Conservation (phyloP, 1,140 invertebrate species). For the Apis mellifera region Amel_HAv3.1 CM009943.2:5414001-5414500, state of each 20-base stretch:
- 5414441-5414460: slow-evolving; percentile 62
- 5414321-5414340: too few relatives aligned
- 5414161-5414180: slow-evolving; percentile 38
- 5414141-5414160: slow-evolving; percentile 37
- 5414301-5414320: not conserved
- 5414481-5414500: slow-evolving; percentile 52
- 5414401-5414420: slow-evolving; percentile 31
- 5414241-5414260: slow-evolving; percentile 71
- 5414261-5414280: slow-evolving; percentile 59
- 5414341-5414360: not conserved
- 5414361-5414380: not conserved
- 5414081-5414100: slow-evolving; percentile 82
- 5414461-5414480: slow-evolving; percentile 65
- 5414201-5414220: slow-evolving; percentile 23
- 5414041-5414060: slow-evolving; percentile 61
- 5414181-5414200: slow-evolving; percentile 55
- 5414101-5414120: slow-evolving; percentile 83
- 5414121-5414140: slow-evolving; percentile 76
- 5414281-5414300: not conserved
- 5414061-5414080: slow-evolving; percentile 80
- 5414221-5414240: slow-evolving; percentile 67
- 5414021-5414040: slow-evolving; percentile 58
- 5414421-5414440: slow-evolving; percentile 53
- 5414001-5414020: slow-evolving; percentile 26
- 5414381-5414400: too few relatives aligned